phyloP scores from a whole-genome alignment of 2,113 vertebrate species.

The Megaceryle maxima region DNA sequence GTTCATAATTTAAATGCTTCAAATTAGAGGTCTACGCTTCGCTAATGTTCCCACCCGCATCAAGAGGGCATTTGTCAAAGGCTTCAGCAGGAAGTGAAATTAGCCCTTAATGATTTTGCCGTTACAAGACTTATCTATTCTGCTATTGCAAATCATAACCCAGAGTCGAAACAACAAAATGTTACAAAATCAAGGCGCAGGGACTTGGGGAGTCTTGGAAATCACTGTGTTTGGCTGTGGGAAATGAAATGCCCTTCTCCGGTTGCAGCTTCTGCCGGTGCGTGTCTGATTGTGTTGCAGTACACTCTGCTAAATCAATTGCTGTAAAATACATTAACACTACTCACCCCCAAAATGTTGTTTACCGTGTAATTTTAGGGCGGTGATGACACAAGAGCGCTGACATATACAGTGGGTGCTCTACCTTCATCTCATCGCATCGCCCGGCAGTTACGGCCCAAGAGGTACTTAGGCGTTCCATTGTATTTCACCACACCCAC shows the following conservation, averaged over 20 bases:
- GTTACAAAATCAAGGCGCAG: background rate
- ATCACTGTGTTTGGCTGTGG: background rate
- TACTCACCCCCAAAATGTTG: background rate
- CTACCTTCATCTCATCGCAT: background rate
- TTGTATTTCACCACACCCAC: background rate
- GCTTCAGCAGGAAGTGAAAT: background rate
- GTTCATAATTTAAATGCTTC: conserved; percentile 27
- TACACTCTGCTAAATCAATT: conserved; percentile 68
- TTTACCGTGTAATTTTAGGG: background rate
- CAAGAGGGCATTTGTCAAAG: background rate
- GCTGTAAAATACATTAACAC: conserved; percentile 72
- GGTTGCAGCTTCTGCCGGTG: conserved; percentile 17
- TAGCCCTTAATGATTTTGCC: background rate
- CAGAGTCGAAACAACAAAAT: conserved; percentile 27
- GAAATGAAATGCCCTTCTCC: conserved; percentile 44
- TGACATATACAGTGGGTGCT: background rate
- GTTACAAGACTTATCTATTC: background rate
- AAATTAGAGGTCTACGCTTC: background rate
- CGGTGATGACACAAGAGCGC: conserved; percentile 1
- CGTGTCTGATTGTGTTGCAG: background rate
- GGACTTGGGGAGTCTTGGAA: conserved; percentile 24
- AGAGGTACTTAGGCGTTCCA: background rate
- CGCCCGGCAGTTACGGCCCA: background rate
- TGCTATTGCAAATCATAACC: conserved; percentile 10
- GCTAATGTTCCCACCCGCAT: background rate